phyloP scores from a whole-genome alignment of 1,140 invertebrate species.

The Centruroides sculpturatus region DNA sequence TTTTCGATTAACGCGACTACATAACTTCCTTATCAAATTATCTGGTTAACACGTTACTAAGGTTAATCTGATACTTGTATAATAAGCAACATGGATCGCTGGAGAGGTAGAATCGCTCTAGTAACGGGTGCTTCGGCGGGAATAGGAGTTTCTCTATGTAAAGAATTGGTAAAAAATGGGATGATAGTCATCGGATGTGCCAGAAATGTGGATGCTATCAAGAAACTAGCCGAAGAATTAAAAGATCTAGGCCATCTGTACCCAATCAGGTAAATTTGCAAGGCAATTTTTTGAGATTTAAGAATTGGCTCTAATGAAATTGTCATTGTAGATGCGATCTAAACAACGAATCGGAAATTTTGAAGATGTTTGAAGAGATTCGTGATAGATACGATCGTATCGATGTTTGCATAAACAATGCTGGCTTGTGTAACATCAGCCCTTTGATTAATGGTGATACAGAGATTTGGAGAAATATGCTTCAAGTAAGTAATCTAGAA shows the following conservation, averaged over 20 bases:
- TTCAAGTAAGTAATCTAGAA: conserved; percentile 1
- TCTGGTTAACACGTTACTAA: too few species aligned
- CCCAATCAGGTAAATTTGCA: too few species aligned
- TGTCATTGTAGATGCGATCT: conserved; percentile 42
- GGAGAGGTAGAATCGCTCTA: conserved; percentile 47
- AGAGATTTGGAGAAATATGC: conserved; percentile 5
- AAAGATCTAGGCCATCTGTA: too few species aligned
- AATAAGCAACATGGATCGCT: conserved; percentile 41
- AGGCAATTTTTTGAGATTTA: too few species aligned
- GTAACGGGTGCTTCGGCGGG: conserved; percentile 59
- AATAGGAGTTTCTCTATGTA: conserved; percentile 42
- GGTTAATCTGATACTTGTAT: too few species aligned
- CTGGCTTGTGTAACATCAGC: conserved; percentile 38
- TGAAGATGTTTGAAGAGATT: conserved; percentile 46
- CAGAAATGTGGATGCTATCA: conserved; percentile 41
- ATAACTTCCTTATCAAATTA: too few species aligned
- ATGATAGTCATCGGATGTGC: conserved; percentile 53
- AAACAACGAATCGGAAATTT: conserved; percentile 45
- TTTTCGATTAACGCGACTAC: too few species aligned
- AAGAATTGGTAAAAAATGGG: conserved; percentile 40
- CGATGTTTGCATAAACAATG: conserved; percentile 58
- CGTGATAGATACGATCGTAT: conserved; percentile 43
- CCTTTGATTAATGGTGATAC: conserved; percentile 16
- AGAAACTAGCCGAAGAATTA: conserved; percentile 29
- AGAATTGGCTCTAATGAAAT: too few species aligned